Base-by-base conservation (phyloP, 2,113 vertebrate genomes). In the Notothenia coriiceps region DNA sequence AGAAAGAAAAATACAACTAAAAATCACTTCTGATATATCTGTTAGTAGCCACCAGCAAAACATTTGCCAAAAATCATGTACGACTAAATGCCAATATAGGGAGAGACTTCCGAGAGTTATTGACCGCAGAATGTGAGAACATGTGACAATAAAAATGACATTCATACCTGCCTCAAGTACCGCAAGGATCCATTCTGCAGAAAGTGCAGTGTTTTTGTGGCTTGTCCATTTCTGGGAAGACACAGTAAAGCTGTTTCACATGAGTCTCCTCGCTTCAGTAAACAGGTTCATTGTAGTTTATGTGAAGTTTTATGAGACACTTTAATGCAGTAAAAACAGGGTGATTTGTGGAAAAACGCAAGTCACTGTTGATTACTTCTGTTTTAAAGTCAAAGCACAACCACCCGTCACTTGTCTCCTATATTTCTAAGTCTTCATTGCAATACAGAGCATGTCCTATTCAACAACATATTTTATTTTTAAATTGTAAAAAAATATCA, bases 221-320 rank as follows among this genome's bases (percentile, higher is more conserved):
- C 49, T 12, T 46, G 61, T 46, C 49, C 14, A 14, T 77, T 72
- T 78, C 69, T 56, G 17, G 22, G 18, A 60, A 14, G 61, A 55
- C 22, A 7, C 47, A 25, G 29, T 78, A 6, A 74, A 78, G 15
- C 46, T 59, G 80, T 50, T 64, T 61, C 40, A 61, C 29, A 33
- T 29, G 49, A 62, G 25, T 29, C 35, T 46, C 8, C 50, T 59
- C 35, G 17, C 20, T 62, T 64, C 18, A 51, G 47, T 49, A 49
- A 50, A 35, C 44, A 59, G 67, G 33, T 22, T 77, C 22, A 72
- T n/a, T 7, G 40, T 3, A 6, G 69, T 67, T 83, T 67, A 71
- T 77, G 66, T 70, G 80, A 46, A 5, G 62, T 54, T 77, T 77
- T 77, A 83, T 33, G 49, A 50, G 56, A 59, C 14, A 29, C 35